Base-by-base conservation (phyloP, 2,888 invertebrate genomes). In the Tetramorium bicarinatum region DNA sequence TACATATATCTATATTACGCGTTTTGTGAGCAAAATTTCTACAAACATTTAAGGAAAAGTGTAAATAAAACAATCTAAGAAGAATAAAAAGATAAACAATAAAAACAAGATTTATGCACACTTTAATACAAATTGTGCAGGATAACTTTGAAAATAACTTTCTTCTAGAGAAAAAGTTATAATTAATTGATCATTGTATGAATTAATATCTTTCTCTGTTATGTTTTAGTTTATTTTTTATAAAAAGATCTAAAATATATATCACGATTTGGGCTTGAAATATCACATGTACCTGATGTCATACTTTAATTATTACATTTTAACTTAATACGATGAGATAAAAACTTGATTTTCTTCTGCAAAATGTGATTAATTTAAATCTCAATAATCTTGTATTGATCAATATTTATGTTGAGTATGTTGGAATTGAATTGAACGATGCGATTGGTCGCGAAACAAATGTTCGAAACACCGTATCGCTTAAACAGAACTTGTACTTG, bases 401-500 rank as follows among this genome's bases (percentile, higher is more conserved):
- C 41, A 41, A n/a, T n/a, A n/a, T 54, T 52, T n/a, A 25, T 34
- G 38, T 59, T 52, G 56, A 0, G 25, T 1, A 18, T 41, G 18
- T 44, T 21, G n/a, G n/a, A 25, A 72, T 44, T 25, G 18, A 25
- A 41, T 44, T 18, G 52, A 54, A 25, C 38, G 38, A 38, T 75
- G 15, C 11, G 75, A 64, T 76, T 76, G 66, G n/a, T 18, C 21
- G 38, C 41, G 41, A 77, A 77, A 67, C 76, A 69, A 41, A 41
- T 13, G 34, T 44, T 44, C n/a, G 38, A 64, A 76, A 76, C 52
- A n/a, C 29, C 41, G 29, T 44, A 66, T 76, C 66, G 66, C 13
- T 56, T 77, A 69, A 77, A 77, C 34, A 69, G 34, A 77, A 56
- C 44, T 77, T 69, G 44, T 77, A 77, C 67, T 41, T 54, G 66